Conservation (phyloP, 2,888 invertebrate genomes). For the Lumbricus terrestris region DNA sequence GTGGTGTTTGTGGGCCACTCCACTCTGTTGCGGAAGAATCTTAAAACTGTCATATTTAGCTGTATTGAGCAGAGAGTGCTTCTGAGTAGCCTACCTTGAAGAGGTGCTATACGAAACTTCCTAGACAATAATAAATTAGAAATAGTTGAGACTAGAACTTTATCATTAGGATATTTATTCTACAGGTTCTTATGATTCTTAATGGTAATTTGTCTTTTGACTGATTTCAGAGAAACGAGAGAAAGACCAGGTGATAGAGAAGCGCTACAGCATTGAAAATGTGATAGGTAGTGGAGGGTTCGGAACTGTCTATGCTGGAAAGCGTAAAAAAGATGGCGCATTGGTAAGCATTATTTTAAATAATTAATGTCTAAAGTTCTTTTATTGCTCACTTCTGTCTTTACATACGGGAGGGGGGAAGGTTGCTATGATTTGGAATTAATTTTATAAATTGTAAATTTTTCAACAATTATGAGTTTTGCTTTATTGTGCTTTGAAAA, state of each 20-base stretch:
- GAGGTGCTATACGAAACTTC: too few relatives aligned
- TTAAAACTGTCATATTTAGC: too few relatives aligned
- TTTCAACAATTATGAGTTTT: not conserved
- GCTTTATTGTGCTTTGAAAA: not conserved
- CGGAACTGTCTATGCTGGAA: conserved; percentile 64
- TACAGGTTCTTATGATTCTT: not conserved
- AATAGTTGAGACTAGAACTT: too few relatives aligned
- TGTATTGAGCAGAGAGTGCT: too few relatives aligned
- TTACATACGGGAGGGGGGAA: not conserved
- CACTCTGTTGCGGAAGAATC: too few relatives aligned
- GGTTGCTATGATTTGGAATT: too few relatives aligned
- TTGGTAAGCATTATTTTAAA: too few relatives aligned
- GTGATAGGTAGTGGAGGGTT: conserved; percentile 65
- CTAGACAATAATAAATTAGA: too few relatives aligned
- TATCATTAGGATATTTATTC: not conserved
- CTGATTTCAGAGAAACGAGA: conserved; percentile 16
- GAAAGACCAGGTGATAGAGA: conserved; percentile 40
- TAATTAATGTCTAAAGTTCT: too few relatives aligned
- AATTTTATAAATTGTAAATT: too few relatives aligned
- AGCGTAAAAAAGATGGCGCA: conserved; percentile 60
- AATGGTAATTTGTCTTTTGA: not conserved
- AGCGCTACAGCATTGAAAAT: conserved; percentile 48
- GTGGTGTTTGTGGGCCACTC: too few relatives aligned
- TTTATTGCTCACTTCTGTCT: not conserved
- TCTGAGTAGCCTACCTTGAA: too few relatives aligned